Conservation (phyloP, 2,113 vertebrate genomes). For the Macroglossus sobrinus region DNA sequence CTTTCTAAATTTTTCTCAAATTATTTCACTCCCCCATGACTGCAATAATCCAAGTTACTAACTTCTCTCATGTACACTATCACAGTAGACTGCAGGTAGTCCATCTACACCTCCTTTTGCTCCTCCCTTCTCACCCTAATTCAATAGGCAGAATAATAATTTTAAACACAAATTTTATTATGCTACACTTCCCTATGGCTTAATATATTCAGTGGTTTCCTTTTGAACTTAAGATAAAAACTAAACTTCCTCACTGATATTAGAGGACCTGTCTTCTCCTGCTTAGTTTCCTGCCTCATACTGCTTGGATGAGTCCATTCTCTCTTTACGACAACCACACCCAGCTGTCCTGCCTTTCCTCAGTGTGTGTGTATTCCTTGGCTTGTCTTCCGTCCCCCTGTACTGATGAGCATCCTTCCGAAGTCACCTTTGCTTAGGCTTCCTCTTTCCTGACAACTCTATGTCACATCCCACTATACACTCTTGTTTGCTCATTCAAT, state of each 20-base stretch:
- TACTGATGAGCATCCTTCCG: background rate
- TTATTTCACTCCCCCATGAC: background rate
- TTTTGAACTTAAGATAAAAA: background rate
- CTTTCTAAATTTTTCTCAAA: background rate
- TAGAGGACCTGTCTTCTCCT: background rate
- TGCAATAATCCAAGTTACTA: too few relatives aligned
- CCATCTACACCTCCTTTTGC: background rate
- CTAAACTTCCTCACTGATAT: background rate
- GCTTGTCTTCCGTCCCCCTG: background rate
- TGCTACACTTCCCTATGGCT: background rate
- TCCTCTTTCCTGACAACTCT: background rate
- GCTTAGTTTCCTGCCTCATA: background rate
- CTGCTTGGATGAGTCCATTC: background rate
- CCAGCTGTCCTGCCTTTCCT: background rate
- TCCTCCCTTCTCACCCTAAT: background rate
- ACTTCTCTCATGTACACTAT: background rate
- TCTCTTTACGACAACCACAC: too few relatives aligned
- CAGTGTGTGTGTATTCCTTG: fast-evolving
- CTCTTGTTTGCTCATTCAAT: background rate
- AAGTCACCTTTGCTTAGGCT: background rate
- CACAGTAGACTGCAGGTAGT: background rate
- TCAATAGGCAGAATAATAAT: background rate
- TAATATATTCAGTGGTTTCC: background rate
- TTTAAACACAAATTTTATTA: background rate
- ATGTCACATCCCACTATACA: background rate